Conservation (phyloP, 2,113 vertebrate genomes). For the Psettodes erumei region DNA sequence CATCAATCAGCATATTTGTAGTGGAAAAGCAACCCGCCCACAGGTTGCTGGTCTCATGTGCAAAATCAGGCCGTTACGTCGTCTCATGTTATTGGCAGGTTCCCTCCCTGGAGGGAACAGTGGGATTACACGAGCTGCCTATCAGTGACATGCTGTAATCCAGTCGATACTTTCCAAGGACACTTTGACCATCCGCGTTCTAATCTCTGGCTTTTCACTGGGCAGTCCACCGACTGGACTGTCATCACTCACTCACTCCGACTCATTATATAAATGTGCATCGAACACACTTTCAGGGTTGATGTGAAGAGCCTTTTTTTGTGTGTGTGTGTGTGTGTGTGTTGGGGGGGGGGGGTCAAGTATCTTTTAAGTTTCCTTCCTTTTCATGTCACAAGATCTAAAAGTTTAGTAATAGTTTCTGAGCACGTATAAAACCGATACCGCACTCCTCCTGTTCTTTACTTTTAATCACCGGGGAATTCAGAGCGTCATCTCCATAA, state of each 20-base stretch:
- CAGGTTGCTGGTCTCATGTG: constrained; percentile 35
- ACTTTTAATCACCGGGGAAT: constrained; percentile 62
- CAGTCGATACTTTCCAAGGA: constrained; percentile 65
- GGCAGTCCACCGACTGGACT: constrained; percentile 14
- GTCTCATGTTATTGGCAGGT: constrained; percentile 43
- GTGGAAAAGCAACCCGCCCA: constrained; percentile 32
- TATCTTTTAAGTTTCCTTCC: constrained; percentile 47
- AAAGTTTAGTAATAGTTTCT: constrained; percentile 64
- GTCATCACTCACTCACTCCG: constrained; percentile 34
- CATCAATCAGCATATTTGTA: constrained; percentile 14
- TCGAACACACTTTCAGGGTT: constrained; percentile 51
- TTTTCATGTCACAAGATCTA: constrained; percentile 70
- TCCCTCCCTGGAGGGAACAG: constrained; percentile 36
- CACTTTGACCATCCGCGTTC: constrained; percentile 54
- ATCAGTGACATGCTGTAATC: constrained; percentile 39
- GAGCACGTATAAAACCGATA: constrained; percentile 55
- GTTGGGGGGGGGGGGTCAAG: no score
- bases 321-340: no score
- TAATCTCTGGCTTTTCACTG: constrained; percentile 48
- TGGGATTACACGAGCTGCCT: constrained; percentile 44
- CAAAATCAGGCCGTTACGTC: constrained; percentile 49
- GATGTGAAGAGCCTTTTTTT: constrained; percentile 21
- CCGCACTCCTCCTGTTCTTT: constrained; percentile 41
- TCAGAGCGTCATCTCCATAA: constrained; percentile 50
- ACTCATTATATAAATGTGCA: constrained; percentile 59